Conservation (phyloP, 2,888 invertebrate species). For the Deilephila elpenor region DNA sequence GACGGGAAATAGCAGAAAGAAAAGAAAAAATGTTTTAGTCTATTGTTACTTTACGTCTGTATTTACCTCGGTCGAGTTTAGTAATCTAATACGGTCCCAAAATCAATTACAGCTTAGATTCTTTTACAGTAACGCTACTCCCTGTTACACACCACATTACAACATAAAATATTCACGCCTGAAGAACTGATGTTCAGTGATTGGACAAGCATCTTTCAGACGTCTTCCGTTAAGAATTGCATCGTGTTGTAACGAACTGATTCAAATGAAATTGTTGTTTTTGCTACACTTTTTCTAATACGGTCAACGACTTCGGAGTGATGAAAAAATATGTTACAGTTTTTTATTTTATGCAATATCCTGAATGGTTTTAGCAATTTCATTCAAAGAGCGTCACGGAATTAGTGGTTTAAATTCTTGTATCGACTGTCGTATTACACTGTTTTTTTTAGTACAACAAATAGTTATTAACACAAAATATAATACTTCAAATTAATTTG, state of each 20-base stretch:
- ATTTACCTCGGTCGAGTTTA: background rate
- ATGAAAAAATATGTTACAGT: constrained; percentile 9
- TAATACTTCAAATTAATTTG: no score
- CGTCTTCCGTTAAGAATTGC: constrained; percentile 3
- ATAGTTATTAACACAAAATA: no score
- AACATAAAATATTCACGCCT: background rate
- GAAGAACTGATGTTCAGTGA: background rate
- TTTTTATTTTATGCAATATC: constrained; percentile 7
- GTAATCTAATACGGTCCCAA: background rate
- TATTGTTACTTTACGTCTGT: no score
- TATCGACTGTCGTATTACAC: background rate
- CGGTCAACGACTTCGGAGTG: constrained; percentile 20
- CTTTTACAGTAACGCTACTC: no score
- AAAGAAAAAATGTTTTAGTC: no score
- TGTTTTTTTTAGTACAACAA: background rate
- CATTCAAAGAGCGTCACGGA: background rate
- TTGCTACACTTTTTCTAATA: constrained; percentile 16
- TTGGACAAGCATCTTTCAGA: constrained; percentile 4
- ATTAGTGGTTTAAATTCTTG: background rate
- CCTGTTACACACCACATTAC: no score
- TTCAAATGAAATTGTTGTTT: background rate
- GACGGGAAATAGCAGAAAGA: no score
- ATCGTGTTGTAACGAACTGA: constrained; percentile 3
- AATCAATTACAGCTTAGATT: no score
- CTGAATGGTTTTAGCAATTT: background rate